phyloP scores from a whole-genome alignment of 2,888 invertebrate genomes.

The Leptopilina drosophilae region DNA sequence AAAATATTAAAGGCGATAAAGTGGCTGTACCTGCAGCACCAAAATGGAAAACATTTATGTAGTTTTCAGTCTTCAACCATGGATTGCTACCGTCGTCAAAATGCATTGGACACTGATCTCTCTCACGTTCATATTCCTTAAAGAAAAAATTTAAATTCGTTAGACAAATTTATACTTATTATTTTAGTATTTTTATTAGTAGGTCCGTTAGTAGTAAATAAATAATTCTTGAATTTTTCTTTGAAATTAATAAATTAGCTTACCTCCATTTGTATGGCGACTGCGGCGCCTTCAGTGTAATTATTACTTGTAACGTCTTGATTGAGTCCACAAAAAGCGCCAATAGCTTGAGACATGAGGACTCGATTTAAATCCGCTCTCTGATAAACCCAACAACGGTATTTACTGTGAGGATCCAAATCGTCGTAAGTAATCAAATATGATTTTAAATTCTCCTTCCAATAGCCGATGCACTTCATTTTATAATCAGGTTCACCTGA shows the following conservation, averaged over 20 bases:
- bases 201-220: no score
- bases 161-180: no score
- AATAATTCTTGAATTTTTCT: neutral
- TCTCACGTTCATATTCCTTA: slow-evolving; percentile 78
- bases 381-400: slow-evolving; percentile 99
- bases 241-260: slow-evolving; percentile 42
- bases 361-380: slow-evolving; percentile 94
- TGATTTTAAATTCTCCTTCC: slow-evolving; percentile 98
- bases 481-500: slow-evolving; percentile 94
- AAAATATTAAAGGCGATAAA: neutral
- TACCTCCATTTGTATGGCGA: slow-evolving; percentile 91
- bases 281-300: slow-evolving; percentile 94
- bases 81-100: slow-evolving; percentile 96
- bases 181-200: no score
- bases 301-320: slow-evolving; percentile 95
- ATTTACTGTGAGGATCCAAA: slow-evolving; percentile 95
- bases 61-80: slow-evolving; percentile 86
- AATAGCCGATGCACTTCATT: slow-evolving; percentile 98
- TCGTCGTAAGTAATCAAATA: slow-evolving; percentile 98
- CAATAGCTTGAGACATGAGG: slow-evolving; percentile 90
- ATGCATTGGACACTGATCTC: slow-evolving; percentile 97
- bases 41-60: slow-evolving; percentile 85
- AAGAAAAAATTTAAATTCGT: slow-evolving; percentile 59
- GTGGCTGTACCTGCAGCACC: slow-evolving; percentile 64
- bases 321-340: slow-evolving; percentile 92